Evolutionary conservation across 2,113 vertebrate genomes (phyloP), one percentile per base, ranked within the genome.

Genomic region (Opisthocomus hoazin): DNA sequence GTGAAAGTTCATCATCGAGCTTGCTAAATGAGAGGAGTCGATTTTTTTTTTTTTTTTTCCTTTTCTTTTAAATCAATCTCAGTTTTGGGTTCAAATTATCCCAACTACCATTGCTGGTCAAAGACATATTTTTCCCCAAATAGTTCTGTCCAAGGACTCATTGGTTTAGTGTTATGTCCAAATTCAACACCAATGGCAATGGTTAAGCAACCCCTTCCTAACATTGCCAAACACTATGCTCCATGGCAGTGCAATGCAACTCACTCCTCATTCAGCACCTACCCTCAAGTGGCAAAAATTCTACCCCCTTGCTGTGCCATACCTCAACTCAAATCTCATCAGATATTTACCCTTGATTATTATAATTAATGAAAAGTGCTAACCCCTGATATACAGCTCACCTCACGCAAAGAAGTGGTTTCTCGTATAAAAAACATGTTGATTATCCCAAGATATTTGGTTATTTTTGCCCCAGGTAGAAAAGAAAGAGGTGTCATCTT

Each of bases 381-480:
- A 93, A 60, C 37, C 57, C 70, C 54, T 77, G 69, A 13, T 39
- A 70, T 3, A 30, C 39, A 69, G 58, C 98, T 97, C 98, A 99
- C 99, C 99, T 99, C 99, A 56, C 99, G 98, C 54, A 99, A 97
- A 14, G 99, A 99, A 48, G 99, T 99, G 9, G 99, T 99, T 98
- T 99, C 99, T 87, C 99, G 97, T 94, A 99, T 99, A 90, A 99
- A 99, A 97, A 99, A 99, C 99, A 99, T 99, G 97, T 99, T 99
- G 98, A 99, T 99, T 97, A 99, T 99, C 24, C 99, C 99, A 5
- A 99, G 99, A 76, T 99, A 99, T 60, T 99, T 99, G 41, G 99
- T 99, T 96, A 99, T 99, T 97, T 99, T 99, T 16, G 98, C 99
- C 91, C 99, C 99, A 32, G 99, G 99, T 45, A 99, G 98, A 90